A percentile compares a stretch with the other conserved stretches of the same genome.
These are phyloP conservation scores for Gryllus longicercus DNA, from an alignment of 2,888 invertebrate genomes.

Conservation along the genomic window DNA sequence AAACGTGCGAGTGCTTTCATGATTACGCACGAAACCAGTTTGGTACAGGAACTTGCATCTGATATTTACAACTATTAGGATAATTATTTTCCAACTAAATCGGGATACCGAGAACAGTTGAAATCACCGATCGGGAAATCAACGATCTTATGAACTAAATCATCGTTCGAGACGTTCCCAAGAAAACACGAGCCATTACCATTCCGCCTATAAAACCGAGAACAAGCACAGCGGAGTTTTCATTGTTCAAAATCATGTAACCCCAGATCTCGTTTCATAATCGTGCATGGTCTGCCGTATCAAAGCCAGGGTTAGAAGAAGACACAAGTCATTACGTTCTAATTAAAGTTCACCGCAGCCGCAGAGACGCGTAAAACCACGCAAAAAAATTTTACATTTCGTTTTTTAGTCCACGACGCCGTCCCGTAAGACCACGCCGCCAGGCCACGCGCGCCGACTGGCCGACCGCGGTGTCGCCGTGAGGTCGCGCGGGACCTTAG, in stretches of 20 bases:
- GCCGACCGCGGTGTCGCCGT: too few species aligned
- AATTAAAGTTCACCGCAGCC: background rate
- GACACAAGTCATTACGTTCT: background rate
- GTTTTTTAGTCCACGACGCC: too few species aligned
- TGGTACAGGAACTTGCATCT: too few species aligned
- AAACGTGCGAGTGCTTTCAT: too few species aligned
- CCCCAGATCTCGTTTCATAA: constrained; percentile 1
- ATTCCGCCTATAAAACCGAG: background rate
- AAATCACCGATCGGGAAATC: background rate
- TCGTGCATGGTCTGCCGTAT: background rate
- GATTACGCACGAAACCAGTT: too few species aligned
- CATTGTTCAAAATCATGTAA: background rate
- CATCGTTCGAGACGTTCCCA: background rate
- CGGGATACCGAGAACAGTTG: background rate
- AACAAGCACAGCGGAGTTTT: background rate
- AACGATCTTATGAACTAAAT: background rate
- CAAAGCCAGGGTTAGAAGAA: background rate
- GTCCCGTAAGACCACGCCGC: too few species aligned
- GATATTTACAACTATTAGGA: too few species aligned
- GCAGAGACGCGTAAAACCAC: too few species aligned
- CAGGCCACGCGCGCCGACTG: too few species aligned
- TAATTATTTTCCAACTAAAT: too few species aligned
- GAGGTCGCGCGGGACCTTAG: too few species aligned
- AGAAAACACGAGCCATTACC: background rate
- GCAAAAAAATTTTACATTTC: too few species aligned